phyloP scores from a whole-genome alignment of 2,888 invertebrate genomes.

The Lucinisca nassula region DNA sequence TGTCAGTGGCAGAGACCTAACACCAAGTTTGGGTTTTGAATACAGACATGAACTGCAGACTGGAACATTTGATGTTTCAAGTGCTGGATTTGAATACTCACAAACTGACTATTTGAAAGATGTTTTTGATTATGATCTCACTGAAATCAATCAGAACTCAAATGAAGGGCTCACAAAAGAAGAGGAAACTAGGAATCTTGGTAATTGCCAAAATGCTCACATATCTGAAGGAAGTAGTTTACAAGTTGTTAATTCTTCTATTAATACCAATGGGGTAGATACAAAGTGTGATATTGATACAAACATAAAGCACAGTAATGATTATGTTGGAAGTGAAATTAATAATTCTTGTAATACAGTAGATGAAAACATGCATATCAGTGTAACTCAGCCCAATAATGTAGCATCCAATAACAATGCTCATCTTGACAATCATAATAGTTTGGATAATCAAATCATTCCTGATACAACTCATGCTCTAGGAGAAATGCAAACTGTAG shows the following conservation, averaged over 20 bases:
- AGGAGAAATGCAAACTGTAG: too few species aligned
- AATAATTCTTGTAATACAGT: background rate
- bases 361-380: background rate
- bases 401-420: background rate
- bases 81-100: conserved; percentile 40
- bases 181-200: too few species aligned
- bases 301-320: background rate
- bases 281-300: background rate
- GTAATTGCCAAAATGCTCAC: too few species aligned
- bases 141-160: background rate
- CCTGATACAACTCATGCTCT: background rate
- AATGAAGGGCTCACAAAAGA: too few species aligned
- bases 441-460: background rate
- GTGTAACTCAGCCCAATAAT: too few species aligned
- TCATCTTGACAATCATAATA: background rate
- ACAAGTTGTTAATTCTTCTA: too few species aligned
- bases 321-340: background rate
- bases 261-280: too few species aligned
- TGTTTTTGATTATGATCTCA: conserved; percentile 13
- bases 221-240: too few species aligned
- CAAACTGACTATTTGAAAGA: conserved; percentile 7
- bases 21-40: background rate
- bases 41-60: background rate
- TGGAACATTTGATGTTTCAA: conserved; percentile 22
- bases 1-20: background rate